Base-by-base conservation (phyloP, 1,140 invertebrate genomes). In the Chironomus tepperi region DNA sequence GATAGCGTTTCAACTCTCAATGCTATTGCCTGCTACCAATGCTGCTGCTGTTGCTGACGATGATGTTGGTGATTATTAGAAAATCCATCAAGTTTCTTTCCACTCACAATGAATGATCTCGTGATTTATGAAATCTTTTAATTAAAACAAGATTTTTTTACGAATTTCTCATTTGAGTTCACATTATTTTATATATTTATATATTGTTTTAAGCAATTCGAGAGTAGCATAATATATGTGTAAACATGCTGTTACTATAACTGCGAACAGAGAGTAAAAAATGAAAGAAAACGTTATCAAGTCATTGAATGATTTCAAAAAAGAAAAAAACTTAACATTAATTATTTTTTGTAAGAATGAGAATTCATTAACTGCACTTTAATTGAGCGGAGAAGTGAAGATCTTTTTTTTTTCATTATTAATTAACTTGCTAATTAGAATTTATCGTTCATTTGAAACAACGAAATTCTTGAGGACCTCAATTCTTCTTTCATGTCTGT, bases 361-460 rank as follows among this genome's bases (percentile, higher is more conserved):
- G n/a, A 57, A 57, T 57, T n/a, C n/a, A n/a, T 57, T 57, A 57
- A 57, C 47, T 57, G 47, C 47, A 57, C 47, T 57, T 57, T 57
- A 12, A 57, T 57, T 57, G 24, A 34, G 5, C 24, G 24, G 24
- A 34, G 24, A 34, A 34, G 24, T 2, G 24, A 34, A 34, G 24
- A 34, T 34, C 5, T 34, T 34, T 34, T 34, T 34, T 34, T 2
- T 34, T 34, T 34, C 24, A 34, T 2, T 2, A 34, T 34, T 34
- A 34, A 34, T 34, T 1, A 34, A 34, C 24, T 34, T 34, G 24
- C 24, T 34, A 34, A 34, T 34, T 34, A 34, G 24, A 34, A 34
- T 34, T 34, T 34, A 34, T 34, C 24, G 24, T 34, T 2, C 24
- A 34, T 2, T 34, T 34, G 24, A 34, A 34, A 34, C 24, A 34